phyloP scores from a whole-genome alignment of 2,113 vertebrate species.

The Peromyscus californicus region DNA sequence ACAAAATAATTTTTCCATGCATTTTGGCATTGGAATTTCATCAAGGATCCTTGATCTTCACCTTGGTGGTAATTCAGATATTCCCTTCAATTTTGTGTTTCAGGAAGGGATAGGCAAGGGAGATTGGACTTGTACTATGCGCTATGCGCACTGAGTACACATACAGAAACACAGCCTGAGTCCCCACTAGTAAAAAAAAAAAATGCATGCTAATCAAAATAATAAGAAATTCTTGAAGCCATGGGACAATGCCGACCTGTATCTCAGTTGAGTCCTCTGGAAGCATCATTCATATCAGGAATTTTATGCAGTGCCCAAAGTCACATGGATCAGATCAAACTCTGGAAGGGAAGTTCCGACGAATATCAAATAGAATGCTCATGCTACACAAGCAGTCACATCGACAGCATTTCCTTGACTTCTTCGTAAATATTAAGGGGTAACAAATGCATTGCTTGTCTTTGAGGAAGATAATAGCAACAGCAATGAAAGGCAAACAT shows the following conservation, averaged over 20 bases:
- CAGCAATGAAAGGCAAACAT: not conserved
- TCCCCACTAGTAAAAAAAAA: not conserved
- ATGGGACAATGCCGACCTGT: not conserved
- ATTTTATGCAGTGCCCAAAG: not conserved
- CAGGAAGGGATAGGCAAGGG: not conserved
- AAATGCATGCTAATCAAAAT: not conserved
- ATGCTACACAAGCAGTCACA: not conserved
- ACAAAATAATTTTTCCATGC: too few relatives aligned
- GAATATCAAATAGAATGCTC: not conserved
- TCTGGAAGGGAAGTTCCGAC: not conserved
- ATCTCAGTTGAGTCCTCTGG: not conserved
- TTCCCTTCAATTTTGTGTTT: not conserved
- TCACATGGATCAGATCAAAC: not conserved
- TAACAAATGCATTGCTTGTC: not conserved
- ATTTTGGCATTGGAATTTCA: not conserved
- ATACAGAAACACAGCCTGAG: not conserved
- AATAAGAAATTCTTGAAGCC: not conserved
- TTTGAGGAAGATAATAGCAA: not conserved
- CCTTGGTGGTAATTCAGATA: not conserved
- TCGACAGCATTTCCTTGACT: not conserved
- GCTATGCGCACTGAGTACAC: not conserved
- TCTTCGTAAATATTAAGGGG: slow-evolving; percentile 11
- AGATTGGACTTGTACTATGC: not conserved
- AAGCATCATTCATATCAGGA: not conserved
- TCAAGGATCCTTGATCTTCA: not conserved